Conservation (phyloP, 2,113 vertebrate genomes). For the Charadrius vociferus region DNA sequence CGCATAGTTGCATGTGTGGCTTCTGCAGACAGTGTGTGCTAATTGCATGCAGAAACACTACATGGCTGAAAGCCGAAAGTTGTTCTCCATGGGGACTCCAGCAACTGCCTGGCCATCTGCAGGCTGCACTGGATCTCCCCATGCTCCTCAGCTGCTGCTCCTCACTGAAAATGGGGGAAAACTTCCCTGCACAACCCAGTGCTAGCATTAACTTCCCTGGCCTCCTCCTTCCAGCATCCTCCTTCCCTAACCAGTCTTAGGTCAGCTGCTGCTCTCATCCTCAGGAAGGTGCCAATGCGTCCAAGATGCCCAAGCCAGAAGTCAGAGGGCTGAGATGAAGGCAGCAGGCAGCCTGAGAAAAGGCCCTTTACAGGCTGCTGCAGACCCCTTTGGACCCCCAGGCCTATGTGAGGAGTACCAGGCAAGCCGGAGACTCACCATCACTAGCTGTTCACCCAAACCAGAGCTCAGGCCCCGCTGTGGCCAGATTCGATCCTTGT, state of each 20-base stretch:
- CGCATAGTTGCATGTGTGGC: rapidly evolving
- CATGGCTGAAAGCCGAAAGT: background rate
- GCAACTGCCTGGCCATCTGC: background rate
- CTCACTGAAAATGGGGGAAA: background rate
- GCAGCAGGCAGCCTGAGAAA: rapidly evolving
- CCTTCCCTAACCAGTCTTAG: background rate
- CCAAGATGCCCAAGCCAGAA: background rate
- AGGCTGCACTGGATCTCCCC: background rate
- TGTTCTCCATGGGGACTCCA: background rate
- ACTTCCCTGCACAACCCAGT: rapidly evolving
- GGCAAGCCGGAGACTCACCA: rapidly evolving
- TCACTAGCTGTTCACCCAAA: background rate
- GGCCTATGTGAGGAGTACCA: rapidly evolving
- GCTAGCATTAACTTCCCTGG: background rate
- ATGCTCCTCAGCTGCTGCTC: background rate
- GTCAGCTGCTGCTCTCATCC: rapidly evolving
- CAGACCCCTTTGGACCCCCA: rapidly evolving
- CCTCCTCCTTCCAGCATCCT: background rate
- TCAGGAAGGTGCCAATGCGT: background rate
- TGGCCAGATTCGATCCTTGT: rapidly evolving
- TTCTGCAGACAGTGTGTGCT: background rate
- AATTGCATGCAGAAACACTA: background rate
- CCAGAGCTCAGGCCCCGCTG: background rate
- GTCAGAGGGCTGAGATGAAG: background rate
- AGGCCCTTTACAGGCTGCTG: background rate